Base-by-base conservation (phyloP, 37 sponge, comb jelly and placozoan genomes). In the Cliona cf. orientalis region DNA sequence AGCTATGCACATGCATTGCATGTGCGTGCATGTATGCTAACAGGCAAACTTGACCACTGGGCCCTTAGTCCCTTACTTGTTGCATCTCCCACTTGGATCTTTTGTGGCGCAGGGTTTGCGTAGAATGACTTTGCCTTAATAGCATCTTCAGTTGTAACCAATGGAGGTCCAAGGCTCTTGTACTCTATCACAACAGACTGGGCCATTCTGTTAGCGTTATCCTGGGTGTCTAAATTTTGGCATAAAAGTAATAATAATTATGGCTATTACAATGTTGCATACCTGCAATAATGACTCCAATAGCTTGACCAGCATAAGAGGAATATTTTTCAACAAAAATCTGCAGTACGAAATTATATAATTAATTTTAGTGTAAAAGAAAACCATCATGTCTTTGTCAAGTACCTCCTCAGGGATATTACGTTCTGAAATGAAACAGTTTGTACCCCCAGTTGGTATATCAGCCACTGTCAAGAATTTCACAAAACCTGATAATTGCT, bases 261-360 rank as follows among this genome's bases (percentile, higher is more conserved):
- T 11, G 55, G 55, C n/a, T n/a, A n/a, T n/a, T n/a, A n/a, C n/a
- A 17, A 17, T 49, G 55, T 49, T 11, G 55, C 55, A 19, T 49
- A 49, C 55, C 55, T 19, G 55, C 55, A 19, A 49, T 11, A 17
- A 49, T 17, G 14, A 49, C 17, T 17, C 55, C 55, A 21, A 92
- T 63, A 29, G 93, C 83, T 34, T 92, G 93, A 39, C 93, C 93
- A 55, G 89, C 88, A 84, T 82, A 92, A 59, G n/a, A n/a, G n/a
- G n/a, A n/a, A n/a, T n/a, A n/a, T n/a, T n/a, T n/a, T n/a, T n/a
- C n/a, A n/a, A n/a, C n/a, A n/a, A n/a, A n/a, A n/a, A n/a, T n/a
- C n/a, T n/a, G n/a, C n/a, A n/a, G n/a, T n/a, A n/a, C n/a, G n/a
- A n/a, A n/a, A n/a, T n/a, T n/a, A n/a, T n/a, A n/a, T n/a, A n/a